Base-by-base conservation (phyloP, 2,888 invertebrate genomes). In the Cheilosia variabilis region DNA sequence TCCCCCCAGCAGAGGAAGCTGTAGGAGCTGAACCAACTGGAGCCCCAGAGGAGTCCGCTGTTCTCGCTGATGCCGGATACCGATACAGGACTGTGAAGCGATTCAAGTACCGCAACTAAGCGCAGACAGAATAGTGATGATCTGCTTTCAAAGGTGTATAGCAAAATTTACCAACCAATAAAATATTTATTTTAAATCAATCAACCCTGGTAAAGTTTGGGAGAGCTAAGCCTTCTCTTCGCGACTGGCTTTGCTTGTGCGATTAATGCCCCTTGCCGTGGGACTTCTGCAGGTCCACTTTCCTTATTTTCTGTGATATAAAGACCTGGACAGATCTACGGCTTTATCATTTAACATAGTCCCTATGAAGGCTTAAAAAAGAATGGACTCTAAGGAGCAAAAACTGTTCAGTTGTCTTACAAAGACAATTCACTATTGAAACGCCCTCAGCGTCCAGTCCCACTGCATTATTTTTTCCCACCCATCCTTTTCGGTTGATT, bases 1-100 rank as follows among this genome's bases (percentile, higher is more conserved):
- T 76, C 0, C 82, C 77, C n/a, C 68, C 77, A 24, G 41, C 50
- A 4, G 55, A 89, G 68, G 89, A 89, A 37, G 47, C 27, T 13
- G 45, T 50, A 10, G 76, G 76, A 55, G 76, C 55, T n/a, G 76
- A 86, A n/a, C n/a, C 31, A 0, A 53, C 43, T 15, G 71, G 52
- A 3, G 60, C 43, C 0, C 24, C 86, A 1, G 89, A 89, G 68
- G 86, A 88, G 0, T 69, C 83, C 0, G 73, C 73, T 0, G 37
- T 45, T 4, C 52, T 83, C 1, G 63, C 73, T 10, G 52, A 69
- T 2, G 83, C 73, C 17, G 83, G 83, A 17, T 84, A 79, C 27
- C 73, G 62, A 10, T 84, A 84, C 43, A 84, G 65, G 58, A 84
- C 87, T 19, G 72, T 87, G 17, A 78, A 78, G 22, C 77, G 69